Conservation (phyloP, 2,113 vertebrate genomes). For the Ageneiosus marmoratus region DNA sequence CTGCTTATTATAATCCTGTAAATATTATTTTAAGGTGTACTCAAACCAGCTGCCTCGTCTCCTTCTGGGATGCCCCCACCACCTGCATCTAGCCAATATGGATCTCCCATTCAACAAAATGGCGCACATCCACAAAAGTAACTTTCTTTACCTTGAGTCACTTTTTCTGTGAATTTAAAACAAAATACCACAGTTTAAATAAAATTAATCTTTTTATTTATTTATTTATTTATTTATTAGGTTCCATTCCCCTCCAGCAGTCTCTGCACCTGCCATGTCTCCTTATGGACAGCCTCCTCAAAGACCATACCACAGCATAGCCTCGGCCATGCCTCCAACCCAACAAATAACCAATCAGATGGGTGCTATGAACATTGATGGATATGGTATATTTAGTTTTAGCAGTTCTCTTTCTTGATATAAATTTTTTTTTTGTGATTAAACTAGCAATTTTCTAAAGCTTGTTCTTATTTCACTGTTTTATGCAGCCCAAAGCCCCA, state of each 20-base stretch:
- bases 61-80: conserved; percentile 66
- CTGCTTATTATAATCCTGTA: not conserved
- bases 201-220: not conserved
- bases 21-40: conserved; percentile 71
- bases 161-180: not conserved
- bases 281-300: conserved; percentile 68
- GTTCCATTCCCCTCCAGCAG: conserved; percentile 60
- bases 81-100: conserved; percentile 66
- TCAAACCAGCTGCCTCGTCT: conserved; percentile 75
- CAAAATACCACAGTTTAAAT: not conserved
- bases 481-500: conserved; percentile 68
- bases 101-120: conserved; percentile 74
- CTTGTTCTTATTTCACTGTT: not conserved
- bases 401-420: not conserved
- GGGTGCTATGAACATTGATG: conserved; percentile 82
- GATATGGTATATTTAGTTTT: conserved; percentile 75
- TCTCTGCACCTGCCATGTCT: conserved; percentile 43
- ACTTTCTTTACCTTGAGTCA: conserved; percentile 17
- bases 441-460: not conserved
- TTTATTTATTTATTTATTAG: conserved; percentile 58
- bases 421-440: not conserved
- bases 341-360: conserved; percentile 84
- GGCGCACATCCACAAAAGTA: conserved; percentile 79
- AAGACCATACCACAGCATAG: conserved; percentile 68
- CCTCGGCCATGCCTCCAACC: conserved; percentile 64